Evolutionary conservation across 2,888 invertebrate genomes (phyloP).

Genomic region (Rapana venosa): DNA sequence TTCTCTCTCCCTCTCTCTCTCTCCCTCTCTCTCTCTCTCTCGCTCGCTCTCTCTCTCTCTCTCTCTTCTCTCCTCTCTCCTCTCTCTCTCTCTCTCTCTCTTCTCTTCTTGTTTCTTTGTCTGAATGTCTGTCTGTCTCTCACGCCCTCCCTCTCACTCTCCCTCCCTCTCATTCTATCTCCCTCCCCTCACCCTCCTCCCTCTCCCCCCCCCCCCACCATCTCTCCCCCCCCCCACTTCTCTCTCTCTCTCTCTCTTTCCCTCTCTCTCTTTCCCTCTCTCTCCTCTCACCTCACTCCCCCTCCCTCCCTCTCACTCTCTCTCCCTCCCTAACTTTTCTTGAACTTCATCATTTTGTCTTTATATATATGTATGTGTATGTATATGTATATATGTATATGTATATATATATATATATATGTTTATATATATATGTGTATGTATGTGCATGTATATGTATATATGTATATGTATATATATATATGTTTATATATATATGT

Average conservation of each 20-base stretch:
- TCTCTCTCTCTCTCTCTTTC: not conserved
- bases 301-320: not conserved
- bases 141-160: not conserved
- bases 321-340: not conserved
- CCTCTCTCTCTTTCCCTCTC: slow-evolving; percentile 18
- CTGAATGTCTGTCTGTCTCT: not conserved
- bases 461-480: not conserved
- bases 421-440: not conserved
- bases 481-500: not conserved
- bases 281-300: not conserved
- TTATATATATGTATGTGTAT: not conserved
- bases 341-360: not conserved
- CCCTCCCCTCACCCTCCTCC: not conserved
- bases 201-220: too few species aligned
- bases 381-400: not conserved
- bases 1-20: not conserved
- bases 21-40: not conserved
- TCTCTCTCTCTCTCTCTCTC: not conserved
- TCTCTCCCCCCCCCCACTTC: too few species aligned
- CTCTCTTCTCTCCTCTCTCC: not conserved
- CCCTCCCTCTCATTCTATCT: not conserved
- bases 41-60: too few species aligned
- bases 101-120: not conserved
- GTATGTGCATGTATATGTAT: not conserved
- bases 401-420: too few species aligned